A percentile compares a stretch with the other conserved stretches of the same genome.
Conservation (phyloP, 2,113 vertebrate species). For the Siniperca knerii region DNA sequence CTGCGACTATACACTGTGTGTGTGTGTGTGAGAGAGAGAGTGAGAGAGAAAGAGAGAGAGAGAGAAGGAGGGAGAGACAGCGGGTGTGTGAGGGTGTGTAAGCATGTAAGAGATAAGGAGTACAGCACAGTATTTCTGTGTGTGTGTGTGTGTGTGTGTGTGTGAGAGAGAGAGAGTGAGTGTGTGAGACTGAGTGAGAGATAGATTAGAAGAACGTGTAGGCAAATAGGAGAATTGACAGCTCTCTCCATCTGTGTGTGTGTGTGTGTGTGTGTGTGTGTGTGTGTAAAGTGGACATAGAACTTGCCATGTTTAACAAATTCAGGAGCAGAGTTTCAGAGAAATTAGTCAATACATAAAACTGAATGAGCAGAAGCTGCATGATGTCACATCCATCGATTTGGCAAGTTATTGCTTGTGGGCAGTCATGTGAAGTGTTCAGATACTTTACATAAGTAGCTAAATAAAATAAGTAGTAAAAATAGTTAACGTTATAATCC, state of each 20-base stretch:
- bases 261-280: slow-evolving; percentile 3
- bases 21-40: not conserved
- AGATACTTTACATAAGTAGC: not conserved
- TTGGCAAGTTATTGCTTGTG: not conserved
- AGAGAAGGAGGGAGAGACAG: not conserved
- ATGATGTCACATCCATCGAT: not conserved
- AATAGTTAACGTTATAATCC: too few relatives aligned
- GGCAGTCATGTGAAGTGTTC: not conserved
- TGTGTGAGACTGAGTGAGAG: too few relatives aligned
- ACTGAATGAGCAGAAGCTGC: slow-evolving; percentile 1
- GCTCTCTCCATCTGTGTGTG: not conserved
- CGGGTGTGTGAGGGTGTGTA: slow-evolving; percentile 17
- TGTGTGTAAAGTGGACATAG: not conserved
- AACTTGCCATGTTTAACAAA: not conserved
- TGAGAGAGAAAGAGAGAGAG: not conserved
- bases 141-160: not conserved
- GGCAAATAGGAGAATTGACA: not conserved
- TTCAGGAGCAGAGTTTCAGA: slow-evolving; percentile 1
- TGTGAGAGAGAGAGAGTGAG: not conserved
- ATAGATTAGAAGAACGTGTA: not conserved
- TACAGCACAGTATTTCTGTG: not conserved
- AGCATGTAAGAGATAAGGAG: slow-evolving; percentile 22
- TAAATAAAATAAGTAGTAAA: too few relatives aligned
- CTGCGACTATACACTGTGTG: slow-evolving; percentile 8
- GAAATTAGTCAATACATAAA: not conserved